Base-by-base conservation (phyloP, 1,140 invertebrate genomes). In the Lepidurus couesii region DNA sequence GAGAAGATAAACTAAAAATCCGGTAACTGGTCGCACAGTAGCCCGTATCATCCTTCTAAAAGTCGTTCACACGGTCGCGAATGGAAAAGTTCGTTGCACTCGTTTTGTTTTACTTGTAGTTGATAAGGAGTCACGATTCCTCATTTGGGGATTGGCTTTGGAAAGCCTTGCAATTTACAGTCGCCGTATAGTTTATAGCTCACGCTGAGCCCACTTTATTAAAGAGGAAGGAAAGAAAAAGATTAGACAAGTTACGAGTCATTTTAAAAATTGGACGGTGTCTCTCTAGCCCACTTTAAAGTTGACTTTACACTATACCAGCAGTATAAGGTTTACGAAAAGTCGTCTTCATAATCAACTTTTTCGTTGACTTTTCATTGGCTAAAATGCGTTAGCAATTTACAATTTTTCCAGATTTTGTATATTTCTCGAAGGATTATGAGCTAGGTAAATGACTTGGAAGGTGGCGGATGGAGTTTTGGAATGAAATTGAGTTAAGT, bases 31-130 rank as follows among this genome's bases (percentile, higher is more conserved):
- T 65, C 21, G 53, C n/a, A 65, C 53, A 65, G 16, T 65, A 65
- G 53, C 13, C 53, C 53, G 53, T 65, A 65, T 65, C 16, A 21
- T 65, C 7, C 34, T 13, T 10, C 45, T 47, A 5, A 65, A 65
- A 65, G 53, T 65, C 53, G 53, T 65, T 65, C 53, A 65, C 53
- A 65, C 53, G 53, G 16, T 21, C 8, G n/a, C 21, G 21, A 65
- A 65, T n/a, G 21, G 53, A 21, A 65, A 65, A 21, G 53, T 65
- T 65, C 53, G 21, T 65, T 65, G 53, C 53, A 65, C 53, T 65
- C 53, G 53, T 65, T 65, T 65, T 65, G 53, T 65, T 65, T 65
- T 65, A 65, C 16, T 65, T 21, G 53, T 65, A 65, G 53, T 13
- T 65, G 16, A 65, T 65, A 65, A 65, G 21, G 53, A 65, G 53